Base-by-base conservation (phyloP, 2,797 vertebrate genomes). In the Steatocranus sp. region DNA sequence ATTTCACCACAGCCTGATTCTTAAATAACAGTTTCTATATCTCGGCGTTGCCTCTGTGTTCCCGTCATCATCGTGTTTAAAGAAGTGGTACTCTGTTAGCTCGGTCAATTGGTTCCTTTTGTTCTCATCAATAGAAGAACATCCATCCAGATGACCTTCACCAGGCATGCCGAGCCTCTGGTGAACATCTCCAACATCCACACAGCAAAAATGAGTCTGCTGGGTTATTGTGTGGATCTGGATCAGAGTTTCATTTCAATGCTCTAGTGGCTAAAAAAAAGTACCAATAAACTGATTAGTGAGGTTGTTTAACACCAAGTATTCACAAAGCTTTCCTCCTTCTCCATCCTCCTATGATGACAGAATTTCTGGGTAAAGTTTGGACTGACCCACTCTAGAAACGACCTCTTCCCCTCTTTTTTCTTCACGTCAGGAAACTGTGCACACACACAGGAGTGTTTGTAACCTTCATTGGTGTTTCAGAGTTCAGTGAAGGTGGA, bases 11-110 rank as follows among this genome's bases (percentile, higher is more conserved):
- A 43, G 14, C 36, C 14, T 18, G 66, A 25, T 70, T 70, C 5
- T 70, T 70, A 70, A 68, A 68, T 41, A 68, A 27, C 14, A 43
- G 38, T 27, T 46, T 46, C 15, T 68, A 25, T 68, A 20, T 43
- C 14, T 70, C 0, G 0, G 38, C 0, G 2, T 43, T 17, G 6
- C 14, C 14, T 43, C 38, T 43, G 38, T 43, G 38, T 25, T 23
- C 63, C 14, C 9, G 3, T 7, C 66, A 46, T 27, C 15, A 27
- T 34, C 0, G 11, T 36, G 32, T 61, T 30, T 27, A 18, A 18
- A 70, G 41, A 70, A 27, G 14, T 46, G 15, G 15, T 18, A 46
- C 23, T 46, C 23, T 70, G 6, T 27, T 70, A 11, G 38, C 63
- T 68, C 9, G 2, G 38, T 41, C 2, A 14, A 41, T 63, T 63